Conservation (phyloP, 2,888 invertebrate species). For the Monoplex corrugatus region DNA sequence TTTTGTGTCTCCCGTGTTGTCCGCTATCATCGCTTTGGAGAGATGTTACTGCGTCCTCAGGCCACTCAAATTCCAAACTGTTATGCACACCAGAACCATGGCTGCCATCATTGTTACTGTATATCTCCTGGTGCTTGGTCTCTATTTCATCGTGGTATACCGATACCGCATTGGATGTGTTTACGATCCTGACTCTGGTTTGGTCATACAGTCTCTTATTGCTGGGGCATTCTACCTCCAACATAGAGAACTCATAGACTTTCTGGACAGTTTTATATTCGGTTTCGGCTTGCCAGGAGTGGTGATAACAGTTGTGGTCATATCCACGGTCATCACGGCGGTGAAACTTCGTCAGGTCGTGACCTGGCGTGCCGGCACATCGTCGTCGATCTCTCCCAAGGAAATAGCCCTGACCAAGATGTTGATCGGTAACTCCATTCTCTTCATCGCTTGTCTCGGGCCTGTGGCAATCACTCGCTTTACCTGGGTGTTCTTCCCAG, state of each 20-base stretch:
- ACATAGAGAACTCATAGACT: not conserved
- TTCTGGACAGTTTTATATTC: not conserved
- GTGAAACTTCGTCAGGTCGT: not conserved
- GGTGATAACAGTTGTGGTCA: constrained; percentile 30
- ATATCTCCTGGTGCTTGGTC: not conserved
- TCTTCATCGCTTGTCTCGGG: too few relatives aligned
- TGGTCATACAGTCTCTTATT: not conserved
- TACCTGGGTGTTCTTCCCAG: too few relatives aligned
- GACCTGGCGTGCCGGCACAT: not conserved
- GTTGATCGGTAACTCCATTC: constrained; percentile 22
- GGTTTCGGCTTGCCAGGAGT: not conserved
- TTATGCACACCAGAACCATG: too few relatives aligned
- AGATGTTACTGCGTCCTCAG: too few relatives aligned
- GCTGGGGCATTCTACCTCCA: not conserved
- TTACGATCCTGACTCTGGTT: not conserved
- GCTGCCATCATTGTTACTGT: not conserved
- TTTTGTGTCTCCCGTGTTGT: too few relatives aligned
- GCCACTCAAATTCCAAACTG: too few relatives aligned
- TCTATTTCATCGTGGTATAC: not conserved
- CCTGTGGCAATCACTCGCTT: too few relatives aligned
- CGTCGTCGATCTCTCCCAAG: constrained; percentile 21
- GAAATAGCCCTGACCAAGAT: constrained; percentile 43
- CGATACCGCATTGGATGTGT: not conserved
- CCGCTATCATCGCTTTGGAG: too few relatives aligned
- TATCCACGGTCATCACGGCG: not conserved